Evolutionary conservation across 2,888 invertebrate species (phyloP), one percentile per base, ranked within the genome.

Genomic region (Podotricha telesiphe): DNA sequence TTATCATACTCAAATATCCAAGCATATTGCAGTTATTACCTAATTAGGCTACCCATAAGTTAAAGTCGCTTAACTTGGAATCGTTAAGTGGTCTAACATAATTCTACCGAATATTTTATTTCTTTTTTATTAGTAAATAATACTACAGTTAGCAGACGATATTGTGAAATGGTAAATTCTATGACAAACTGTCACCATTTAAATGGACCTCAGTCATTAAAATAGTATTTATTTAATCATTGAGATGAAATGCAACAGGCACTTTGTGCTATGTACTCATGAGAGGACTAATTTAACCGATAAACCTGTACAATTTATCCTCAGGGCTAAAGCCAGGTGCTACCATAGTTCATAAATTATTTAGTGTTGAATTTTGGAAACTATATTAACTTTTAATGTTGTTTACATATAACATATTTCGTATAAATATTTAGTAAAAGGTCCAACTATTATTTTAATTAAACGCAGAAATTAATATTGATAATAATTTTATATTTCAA

Each of bases 141-240:
- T 28, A 28, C 28, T 28, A 5, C 6, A 28, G 28, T 28, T 28
- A 28, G 28, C 28, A 28, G 2, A 28, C 28, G 28, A 28, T 28
- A 28, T 28, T 6, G 28, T 28, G 28, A 7, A 8, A 37, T n/a
- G n/a, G n/a, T n/a, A n/a, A n/a, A n/a, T n/a, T n/a, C 7, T 51
- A 11, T 20, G 19, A 40, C 40, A 37, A 11, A 10, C 42, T 42
- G 20, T 61, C 28, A 13, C 17, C 11, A 61, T 28, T 4, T 22
- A 17, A 51, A 51, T 51, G 19, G 45, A 15, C 40, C 53, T 51
- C 37, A 28, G 40, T 28, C 17, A 55, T 55, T 37, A 67, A 67
- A 51, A 53, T 47, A 62, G 34, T 58, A 45, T 62, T 15, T 81
- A 82, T 86, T 86, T 86, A 85, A 86, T 86, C 85, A 82, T 81